Conservation (phyloP, 2,797 vertebrate species). For the Sebastes baramenuke region DNA sequence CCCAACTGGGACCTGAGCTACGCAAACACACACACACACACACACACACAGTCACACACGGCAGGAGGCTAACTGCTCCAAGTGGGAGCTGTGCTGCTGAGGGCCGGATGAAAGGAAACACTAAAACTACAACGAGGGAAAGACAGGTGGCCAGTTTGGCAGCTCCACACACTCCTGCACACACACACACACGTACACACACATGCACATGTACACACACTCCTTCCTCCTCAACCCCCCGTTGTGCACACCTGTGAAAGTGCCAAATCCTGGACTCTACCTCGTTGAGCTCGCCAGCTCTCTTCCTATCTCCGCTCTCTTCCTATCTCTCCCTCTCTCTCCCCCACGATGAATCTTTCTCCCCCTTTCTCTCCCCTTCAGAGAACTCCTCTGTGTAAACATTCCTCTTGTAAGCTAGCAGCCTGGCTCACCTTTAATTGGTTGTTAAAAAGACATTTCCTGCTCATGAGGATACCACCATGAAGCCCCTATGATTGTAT, state of each 20-base stretch:
- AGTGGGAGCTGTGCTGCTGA: constrained; percentile 81
- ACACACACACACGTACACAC: constrained; percentile 17
- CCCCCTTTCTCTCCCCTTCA: constrained; percentile 17
- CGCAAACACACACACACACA: constrained; percentile 50
- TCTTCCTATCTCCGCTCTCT: constrained; percentile 32
- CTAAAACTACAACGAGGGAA: constrained; percentile 84
- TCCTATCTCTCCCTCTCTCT: constrained; percentile 24
- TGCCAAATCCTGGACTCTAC: constrained; percentile 66
- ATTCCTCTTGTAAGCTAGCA: constrained; percentile 72
- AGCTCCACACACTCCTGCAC: constrained; percentile 54
- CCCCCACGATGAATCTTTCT: constrained; percentile 50
- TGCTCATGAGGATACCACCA: constrained; percentile 68
- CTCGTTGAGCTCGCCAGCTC: constrained; percentile 38
- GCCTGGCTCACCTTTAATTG: constrained; percentile 74
- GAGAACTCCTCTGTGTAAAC: constrained; percentile 71
- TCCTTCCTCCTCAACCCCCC: constrained; percentile 72
- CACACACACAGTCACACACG: constrained; percentile 43
- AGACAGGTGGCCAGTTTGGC: constrained; percentile 80
- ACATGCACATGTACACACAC: constrained; percentile 41
- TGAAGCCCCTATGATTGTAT: constrained; percentile 37
- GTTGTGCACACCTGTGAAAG: constrained; percentile 80
- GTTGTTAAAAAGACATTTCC: constrained; percentile 82
- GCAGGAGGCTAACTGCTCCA: constrained; percentile 78
- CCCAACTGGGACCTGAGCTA: constrained; percentile 67
- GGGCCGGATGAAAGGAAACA: constrained; percentile 82